Evolutionary conservation across 2,888 invertebrate genomes (phyloP).

Genomic region (Netelia melanura): DNA sequence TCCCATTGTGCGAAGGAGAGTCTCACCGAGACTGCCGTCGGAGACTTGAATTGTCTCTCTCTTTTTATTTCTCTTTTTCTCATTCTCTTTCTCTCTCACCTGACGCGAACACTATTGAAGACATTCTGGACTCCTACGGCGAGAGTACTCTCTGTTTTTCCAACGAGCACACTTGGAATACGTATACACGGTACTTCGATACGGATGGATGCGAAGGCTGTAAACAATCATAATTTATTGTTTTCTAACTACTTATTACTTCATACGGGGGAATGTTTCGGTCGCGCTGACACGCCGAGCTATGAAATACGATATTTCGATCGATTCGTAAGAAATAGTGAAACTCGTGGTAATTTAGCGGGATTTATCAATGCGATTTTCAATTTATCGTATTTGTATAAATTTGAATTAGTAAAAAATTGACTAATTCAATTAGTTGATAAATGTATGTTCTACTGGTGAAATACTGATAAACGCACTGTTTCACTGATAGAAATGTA

Average conservation of each 20-base stretch:
- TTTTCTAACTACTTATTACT: slow-evolving; percentile 42
- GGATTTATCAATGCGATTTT: not conserved
- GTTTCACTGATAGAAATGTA: too few species aligned
- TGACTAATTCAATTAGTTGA: too few species aligned
- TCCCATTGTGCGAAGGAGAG: slow-evolving; percentile 68
- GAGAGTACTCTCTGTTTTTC: slow-evolving; percentile 27
- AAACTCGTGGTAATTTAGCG: not conserved
- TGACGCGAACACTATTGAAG: slow-evolving; percentile 33
- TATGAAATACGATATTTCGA: not conserved
- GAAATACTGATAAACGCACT: too few species aligned
- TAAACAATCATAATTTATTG: slow-evolving; percentile 47
- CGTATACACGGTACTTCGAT: slow-evolving; percentile 21
- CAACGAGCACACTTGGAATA: slow-evolving; percentile 20
- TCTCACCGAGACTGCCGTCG: slow-evolving; percentile 26
- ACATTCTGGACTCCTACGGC: slow-evolving; percentile 7
- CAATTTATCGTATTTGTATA: too few species aligned
- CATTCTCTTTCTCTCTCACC: not conserved
- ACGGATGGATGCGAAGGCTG: slow-evolving; percentile 25
- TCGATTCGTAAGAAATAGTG: not conserved
- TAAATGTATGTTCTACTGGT: too few species aligned
- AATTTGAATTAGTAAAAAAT: too few species aligned
- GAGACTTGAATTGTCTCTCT: slow-evolving; percentile 33
- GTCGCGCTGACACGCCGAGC: not conserved
- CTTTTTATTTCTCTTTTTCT: not conserved
- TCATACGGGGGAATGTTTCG: slow-evolving; percentile 14